Conservation (phyloP, 2,113 vertebrate genomes). For the Triplophysa siluroides region DNA sequence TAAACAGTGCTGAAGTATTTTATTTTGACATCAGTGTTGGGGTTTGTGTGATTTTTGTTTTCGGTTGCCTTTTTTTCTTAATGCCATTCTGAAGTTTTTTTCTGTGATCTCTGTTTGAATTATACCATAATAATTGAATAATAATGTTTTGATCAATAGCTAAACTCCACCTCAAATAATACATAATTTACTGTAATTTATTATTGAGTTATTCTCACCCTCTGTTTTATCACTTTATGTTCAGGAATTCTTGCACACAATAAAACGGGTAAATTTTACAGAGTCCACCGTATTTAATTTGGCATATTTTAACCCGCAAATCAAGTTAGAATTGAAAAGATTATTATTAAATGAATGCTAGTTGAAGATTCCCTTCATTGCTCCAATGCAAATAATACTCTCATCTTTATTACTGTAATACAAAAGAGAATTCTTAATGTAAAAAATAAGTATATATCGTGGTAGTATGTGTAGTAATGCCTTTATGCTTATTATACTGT, state of each 20-base stretch:
- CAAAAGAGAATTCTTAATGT: too few relatives aligned
- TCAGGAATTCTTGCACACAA: background rate
- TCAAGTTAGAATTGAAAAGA: too few relatives aligned
- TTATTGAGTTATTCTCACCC: background rate
- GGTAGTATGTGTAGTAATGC: too few relatives aligned
- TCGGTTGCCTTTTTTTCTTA: slow-evolving; percentile 8
- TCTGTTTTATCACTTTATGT: background rate
- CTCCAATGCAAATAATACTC: too few relatives aligned
- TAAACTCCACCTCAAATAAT: background rate
- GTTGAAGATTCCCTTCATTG: too few relatives aligned
- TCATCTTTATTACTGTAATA: too few relatives aligned
- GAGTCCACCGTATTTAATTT: background rate
- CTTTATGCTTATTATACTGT: too few relatives aligned
- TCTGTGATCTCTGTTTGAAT: background rate
- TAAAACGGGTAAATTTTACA: background rate
- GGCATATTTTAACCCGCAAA: background rate
- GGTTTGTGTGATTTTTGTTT: background rate
- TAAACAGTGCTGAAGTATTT: background rate
- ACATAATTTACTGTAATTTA: background rate
- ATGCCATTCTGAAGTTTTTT: background rate
- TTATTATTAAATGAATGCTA: too few relatives aligned
- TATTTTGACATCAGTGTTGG: background rate
- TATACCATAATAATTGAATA: background rate
- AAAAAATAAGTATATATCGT: too few relatives aligned
- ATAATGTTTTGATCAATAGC: background rate